Base-by-base conservation (phyloP, 2,888 invertebrate genomes). In the Drosophila kambysellisi region DNA sequence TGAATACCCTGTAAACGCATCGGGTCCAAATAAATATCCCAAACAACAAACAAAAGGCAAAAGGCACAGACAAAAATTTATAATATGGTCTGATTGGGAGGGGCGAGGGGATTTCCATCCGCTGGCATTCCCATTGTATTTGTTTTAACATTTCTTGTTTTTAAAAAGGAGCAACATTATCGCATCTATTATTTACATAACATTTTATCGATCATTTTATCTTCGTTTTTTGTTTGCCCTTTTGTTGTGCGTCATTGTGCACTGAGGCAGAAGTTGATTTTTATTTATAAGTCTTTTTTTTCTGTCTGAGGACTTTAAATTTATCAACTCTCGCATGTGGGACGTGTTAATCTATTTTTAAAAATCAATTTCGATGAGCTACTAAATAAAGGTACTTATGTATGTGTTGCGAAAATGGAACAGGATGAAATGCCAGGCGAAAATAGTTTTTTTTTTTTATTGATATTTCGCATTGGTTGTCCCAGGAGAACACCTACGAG, bases 171-270 rank as follows among this genome's bases (percentile, higher is more conserved):
- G 35, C 58, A 48, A 61, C 57, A 68, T 75, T 76, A 70, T 77
- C 70, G 62, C 59, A 66, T 78, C 70, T 74, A 51, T 74, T 78
- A 74, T 77, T 74, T 53, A 60, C 53, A 60, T 70, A 74, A 65
- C 52, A 78, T 78, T 77, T 66, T 60, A 77, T 70, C 63, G 63
- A 61, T 77, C 62, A 8, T 46, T 54, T n/a, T 15, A 29, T 41
- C 56, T 41, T 62, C 17, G 29, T 54, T 59, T 58, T 30, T 56
- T 30, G 9, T 32, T 4, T 65, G 48, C 46, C 48, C 43, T 20
- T 70, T 46, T 63, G 35, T 29, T 32, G 25, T 48, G 63, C 50
- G 32, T 32, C 52, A 73, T 61, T 64, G 54, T 48, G 68, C 77
- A 73, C 8, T 53, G 46, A 62, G 20, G 39, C 62, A 58, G 37